These are phyloP conservation scores for Psix sp. DNA, from an alignment of 1,140 invertebrate genomes.

Conservation along the genomic window DNA sequence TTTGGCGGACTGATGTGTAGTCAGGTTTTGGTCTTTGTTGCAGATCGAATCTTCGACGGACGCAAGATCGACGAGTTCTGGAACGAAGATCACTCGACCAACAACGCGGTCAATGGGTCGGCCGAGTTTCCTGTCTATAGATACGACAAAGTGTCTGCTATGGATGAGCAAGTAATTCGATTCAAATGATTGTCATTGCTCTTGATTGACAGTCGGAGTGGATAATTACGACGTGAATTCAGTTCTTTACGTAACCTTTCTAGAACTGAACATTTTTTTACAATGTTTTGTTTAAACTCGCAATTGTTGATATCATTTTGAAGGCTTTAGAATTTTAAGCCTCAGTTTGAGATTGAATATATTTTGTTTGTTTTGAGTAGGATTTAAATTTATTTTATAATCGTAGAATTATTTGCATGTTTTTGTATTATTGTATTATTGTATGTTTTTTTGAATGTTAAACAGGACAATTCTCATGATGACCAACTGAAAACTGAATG, in stretches of 20 bases:
- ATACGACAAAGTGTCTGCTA: constrained; percentile 60
- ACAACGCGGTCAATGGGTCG: constrained; percentile 61
- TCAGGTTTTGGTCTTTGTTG: constrained; percentile 29
- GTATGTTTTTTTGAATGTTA: no score
- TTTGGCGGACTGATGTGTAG: constrained; percentile 6
- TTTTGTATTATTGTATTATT: constrained; percentile 6
- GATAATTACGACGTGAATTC: no score
- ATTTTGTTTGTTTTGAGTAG: no score
- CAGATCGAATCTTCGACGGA: constrained; percentile 59
- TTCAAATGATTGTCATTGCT: constrained; percentile 1
- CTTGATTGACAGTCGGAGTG: not conserved
- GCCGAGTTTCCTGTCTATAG: constrained; percentile 60
- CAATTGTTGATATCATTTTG: no score
- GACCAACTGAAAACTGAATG: constrained; percentile 68
- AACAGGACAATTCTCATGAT: constrained; percentile 46
- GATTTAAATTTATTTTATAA: no score
- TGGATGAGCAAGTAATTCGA: constrained; percentile 66
- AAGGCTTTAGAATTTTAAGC: no score
- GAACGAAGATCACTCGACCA: constrained; percentile 61
- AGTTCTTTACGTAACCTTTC: no score
- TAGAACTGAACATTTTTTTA: no score
- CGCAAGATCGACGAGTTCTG: constrained; percentile 62
- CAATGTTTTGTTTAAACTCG: no score
- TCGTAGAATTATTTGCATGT: no score
- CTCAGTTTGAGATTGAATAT: no score